These are phyloP conservation scores for Saturnia japonica DNA, from an alignment of 2,888 invertebrate species.

Conservation along the genomic window DNA sequence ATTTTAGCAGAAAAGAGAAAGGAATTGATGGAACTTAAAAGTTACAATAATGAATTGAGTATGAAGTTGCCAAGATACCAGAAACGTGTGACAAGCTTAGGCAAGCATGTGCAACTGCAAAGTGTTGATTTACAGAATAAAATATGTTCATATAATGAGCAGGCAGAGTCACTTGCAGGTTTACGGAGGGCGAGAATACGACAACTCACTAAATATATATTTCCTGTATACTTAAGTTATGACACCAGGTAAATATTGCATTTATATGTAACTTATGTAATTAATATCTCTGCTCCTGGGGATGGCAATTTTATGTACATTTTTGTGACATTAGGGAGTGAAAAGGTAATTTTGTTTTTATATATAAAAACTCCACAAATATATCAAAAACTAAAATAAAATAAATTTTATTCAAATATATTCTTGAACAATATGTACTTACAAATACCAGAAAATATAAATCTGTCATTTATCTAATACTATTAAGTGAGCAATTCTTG, in stretches of 20 bases:
- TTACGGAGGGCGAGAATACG: conserved; percentile 67
- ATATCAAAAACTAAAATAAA: too few relatives aligned
- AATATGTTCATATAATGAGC: conserved; percentile 55
- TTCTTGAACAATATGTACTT: too few relatives aligned
- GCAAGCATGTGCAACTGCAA: conserved; percentile 61
- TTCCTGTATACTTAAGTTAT: conserved; percentile 75
- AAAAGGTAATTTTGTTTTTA: too few relatives aligned
- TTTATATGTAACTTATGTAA: neutral
- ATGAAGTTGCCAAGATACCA: conserved; percentile 70
- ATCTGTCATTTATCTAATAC: too few relatives aligned
- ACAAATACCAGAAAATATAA: too few relatives aligned
- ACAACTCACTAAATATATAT: conserved; percentile 72
- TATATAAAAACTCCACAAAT: too few relatives aligned
- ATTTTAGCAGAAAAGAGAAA: conserved; percentile 62
- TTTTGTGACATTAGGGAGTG: too few relatives aligned
- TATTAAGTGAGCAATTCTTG: too few relatives aligned
- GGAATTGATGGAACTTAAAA: conserved; percentile 50
- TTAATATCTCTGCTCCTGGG: too few relatives aligned
- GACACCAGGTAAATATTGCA: conserved; percentile 60
- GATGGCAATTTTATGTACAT: too few relatives aligned
- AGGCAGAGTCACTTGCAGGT: conserved; percentile 57
- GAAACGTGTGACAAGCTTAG: conserved; percentile 65
- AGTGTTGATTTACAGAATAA: conserved; percentile 59
- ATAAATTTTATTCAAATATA: too few relatives aligned
- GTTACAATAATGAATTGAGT: conserved; percentile 62